Evolutionary conservation across 1,140 invertebrate species (phyloP), one percentile per base, ranked within the genome.

Genomic region (Trichogramma pretiosum): DNA sequence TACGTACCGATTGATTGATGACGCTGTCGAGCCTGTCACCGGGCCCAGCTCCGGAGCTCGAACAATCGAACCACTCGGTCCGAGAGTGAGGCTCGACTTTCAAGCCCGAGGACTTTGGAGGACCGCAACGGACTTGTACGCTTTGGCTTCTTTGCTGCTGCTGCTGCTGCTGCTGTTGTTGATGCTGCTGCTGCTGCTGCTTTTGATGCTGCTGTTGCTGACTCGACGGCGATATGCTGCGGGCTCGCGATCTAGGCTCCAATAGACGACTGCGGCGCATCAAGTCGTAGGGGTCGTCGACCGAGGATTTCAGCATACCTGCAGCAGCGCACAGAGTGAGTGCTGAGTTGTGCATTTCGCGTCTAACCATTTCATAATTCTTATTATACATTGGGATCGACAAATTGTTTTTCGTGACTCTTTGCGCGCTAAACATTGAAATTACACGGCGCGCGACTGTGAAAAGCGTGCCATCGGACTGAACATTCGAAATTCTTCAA

Each of bases 231-330:
- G 78, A 80, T 24, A 76, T 80, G 56, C 79, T 81, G 60, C 77
- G 75, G 4, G 78, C 77, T 18, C 78, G 64, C 28, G 73, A 74
- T 43, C 77, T 64, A 11, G 82, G 80, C 16, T 82, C 78, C 32
- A 77, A 70, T 49, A 89, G 60, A 53, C 85, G 75, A 52, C 79
- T 84, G 44, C 83, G 72, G 57, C 86, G 74, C 81, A 89, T 85
- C 46, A 85, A 73, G 66, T 87, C 85, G 67, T 88, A 89, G 1
- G 85, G 85, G 68, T 88, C 85, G 51, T 72, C 67, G 16, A 54
- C 56, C 26, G 62, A 55, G 23, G 67, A 42, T 18, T 61, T 63
- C 41, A 72, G 54, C 41, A 72, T 60, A 36, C 70, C 69, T 70
- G 40, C 32, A 7, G 22, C 10, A n/a, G 34, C 9, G 14, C 14